Conservation (phyloP, 2,797 vertebrate species). For the Lindbergichthys nudifrons region DNA sequence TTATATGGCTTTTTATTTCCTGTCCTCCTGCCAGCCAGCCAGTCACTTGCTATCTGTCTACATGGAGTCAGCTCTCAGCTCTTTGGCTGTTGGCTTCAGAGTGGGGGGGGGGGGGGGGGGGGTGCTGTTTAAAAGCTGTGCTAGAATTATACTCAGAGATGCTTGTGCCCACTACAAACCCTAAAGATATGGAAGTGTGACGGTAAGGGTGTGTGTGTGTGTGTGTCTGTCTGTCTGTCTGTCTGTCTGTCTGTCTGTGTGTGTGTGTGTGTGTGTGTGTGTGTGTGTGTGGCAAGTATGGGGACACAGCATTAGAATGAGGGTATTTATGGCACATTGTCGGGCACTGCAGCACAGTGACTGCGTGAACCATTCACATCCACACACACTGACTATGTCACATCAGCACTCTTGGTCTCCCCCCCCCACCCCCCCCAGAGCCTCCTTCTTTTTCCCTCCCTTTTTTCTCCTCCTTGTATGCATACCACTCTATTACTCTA, state of each 20-base stretch:
- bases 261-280: conserved; percentile 1
- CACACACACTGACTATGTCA: conserved; percentile 68
- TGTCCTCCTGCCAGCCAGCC: conserved; percentile 76
- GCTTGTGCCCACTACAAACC: conserved; percentile 72
- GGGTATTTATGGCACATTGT: conserved; percentile 72
- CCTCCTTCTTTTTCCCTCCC: conserved; percentile 28
- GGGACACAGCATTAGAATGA: conserved; percentile 57
- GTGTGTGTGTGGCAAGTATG: conserved; percentile 18
- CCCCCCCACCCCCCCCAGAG: background rate
- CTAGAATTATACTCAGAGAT: conserved; percentile 73
- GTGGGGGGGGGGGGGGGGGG: conserved; percentile 12
- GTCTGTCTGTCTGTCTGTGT: background rate
- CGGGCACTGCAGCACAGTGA: conserved; percentile 67
- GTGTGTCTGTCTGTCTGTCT: conserved; percentile 3
- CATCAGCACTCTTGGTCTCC: conserved; percentile 74
- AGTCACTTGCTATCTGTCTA: conserved; percentile 79
- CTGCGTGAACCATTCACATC: conserved; percentile 61
- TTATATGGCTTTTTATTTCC: conserved; percentile 75
- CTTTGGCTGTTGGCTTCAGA: conserved; percentile 70
- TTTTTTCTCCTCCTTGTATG: conserved; percentile 51
- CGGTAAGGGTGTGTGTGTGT: conserved; percentile 39
- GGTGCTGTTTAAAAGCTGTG: conserved; percentile 65
- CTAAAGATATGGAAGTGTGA: conserved; percentile 67
- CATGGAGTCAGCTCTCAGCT: conserved; percentile 72
- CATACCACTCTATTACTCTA: conserved; percentile 76